phyloP scores from a whole-genome alignment of 1,140 invertebrate species.

The Drosophila burlai region DNA sequence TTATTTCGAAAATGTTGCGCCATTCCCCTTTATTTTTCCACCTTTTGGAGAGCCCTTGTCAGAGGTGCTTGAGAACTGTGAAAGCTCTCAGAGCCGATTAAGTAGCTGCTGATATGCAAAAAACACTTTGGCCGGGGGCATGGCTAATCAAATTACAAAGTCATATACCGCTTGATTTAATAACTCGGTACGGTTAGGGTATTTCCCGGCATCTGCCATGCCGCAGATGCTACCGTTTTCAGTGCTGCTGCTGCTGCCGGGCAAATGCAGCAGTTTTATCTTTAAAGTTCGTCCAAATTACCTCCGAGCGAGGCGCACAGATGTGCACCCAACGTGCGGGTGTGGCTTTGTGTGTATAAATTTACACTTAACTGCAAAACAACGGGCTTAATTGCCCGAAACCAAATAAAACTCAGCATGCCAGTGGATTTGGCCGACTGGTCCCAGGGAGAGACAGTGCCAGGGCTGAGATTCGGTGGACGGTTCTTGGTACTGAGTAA shows the following conservation, averaged over 20 bases:
- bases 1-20: slow-evolving; percentile 5
- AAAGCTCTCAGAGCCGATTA: slow-evolving; percentile 29
- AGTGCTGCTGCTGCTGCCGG: slow-evolving; percentile 1
- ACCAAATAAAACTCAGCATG: slow-evolving; percentile 68
- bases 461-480: slow-evolving; percentile 1
- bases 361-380: slow-evolving; percentile 76
- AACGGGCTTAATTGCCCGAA: slow-evolving; percentile 78
- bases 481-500: not conserved
- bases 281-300: slow-evolving; percentile 50
- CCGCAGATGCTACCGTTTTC: slow-evolving; percentile 37
- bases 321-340: slow-evolving; percentile 36
- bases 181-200: slow-evolving; percentile 21
- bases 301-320: slow-evolving; percentile 28
- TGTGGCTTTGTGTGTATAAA: slow-evolving; percentile 53
- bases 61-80: slow-evolving; percentile 21
- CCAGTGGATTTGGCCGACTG: slow-evolving; percentile 31
- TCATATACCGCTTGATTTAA: slow-evolving; percentile 61
- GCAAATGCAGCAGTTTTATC: slow-evolving; percentile 40
- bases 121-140: slow-evolving; percentile 29
- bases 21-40: slow-evolving; percentile 8
- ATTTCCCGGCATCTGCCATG: slow-evolving; percentile 19
- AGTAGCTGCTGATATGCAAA: slow-evolving; percentile 47
- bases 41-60: slow-evolving; percentile 14
- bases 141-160: slow-evolving; percentile 60
- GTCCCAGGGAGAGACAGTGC: slow-evolving; percentile 9